Evolutionary conservation across 2,888 invertebrate genomes (phyloP).

Genomic region (Neocrepidodera transversa): DNA sequence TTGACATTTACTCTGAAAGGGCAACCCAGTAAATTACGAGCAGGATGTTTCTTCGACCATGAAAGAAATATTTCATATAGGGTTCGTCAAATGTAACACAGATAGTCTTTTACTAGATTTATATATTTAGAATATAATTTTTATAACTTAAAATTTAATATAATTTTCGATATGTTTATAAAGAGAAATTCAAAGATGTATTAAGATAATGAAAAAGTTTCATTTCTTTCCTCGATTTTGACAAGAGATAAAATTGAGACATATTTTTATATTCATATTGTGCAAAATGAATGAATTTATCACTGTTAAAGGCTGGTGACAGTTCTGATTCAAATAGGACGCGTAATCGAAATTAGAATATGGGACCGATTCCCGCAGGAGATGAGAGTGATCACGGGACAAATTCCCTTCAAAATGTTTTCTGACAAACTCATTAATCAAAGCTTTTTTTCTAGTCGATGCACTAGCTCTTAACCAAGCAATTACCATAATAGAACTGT

Average conservation of each 20-base stretch:
- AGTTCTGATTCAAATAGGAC: slow-evolving; percentile 46
- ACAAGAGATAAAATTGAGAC: not conserved
- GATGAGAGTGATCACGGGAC: slow-evolving; percentile 50
- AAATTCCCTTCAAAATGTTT: slow-evolving; percentile 53
- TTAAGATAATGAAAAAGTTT: too few species aligned
- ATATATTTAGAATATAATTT: too few species aligned
- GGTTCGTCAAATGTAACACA: slow-evolving; percentile 16
- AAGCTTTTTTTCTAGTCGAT: slow-evolving; percentile 35
- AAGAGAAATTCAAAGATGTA: too few species aligned
- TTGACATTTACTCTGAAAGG: slow-evolving; percentile 50
- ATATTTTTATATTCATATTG: slow-evolving; percentile 12
- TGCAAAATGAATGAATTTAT: slow-evolving; percentile 40
- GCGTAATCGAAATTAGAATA: slow-evolving; percentile 45
- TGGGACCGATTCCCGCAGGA: slow-evolving; percentile 41
- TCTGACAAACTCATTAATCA: slow-evolving; percentile 52
- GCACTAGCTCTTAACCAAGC: slow-evolving; percentile 44
- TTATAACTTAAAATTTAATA: too few species aligned
- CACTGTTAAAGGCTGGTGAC: slow-evolving; percentile 43
- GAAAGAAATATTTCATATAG: slow-evolving; percentile 27
- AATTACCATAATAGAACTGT: slow-evolving; percentile 28
- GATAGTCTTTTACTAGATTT: not conserved
- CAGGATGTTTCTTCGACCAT: slow-evolving; percentile 38
- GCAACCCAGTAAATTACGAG: slow-evolving; percentile 47
- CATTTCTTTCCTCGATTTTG: too few species aligned
- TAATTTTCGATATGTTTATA: too few species aligned